phyloP scores from a whole-genome alignment of 2,888 invertebrate genomes.

The Spatulosminthurus flaviceps region DNA sequence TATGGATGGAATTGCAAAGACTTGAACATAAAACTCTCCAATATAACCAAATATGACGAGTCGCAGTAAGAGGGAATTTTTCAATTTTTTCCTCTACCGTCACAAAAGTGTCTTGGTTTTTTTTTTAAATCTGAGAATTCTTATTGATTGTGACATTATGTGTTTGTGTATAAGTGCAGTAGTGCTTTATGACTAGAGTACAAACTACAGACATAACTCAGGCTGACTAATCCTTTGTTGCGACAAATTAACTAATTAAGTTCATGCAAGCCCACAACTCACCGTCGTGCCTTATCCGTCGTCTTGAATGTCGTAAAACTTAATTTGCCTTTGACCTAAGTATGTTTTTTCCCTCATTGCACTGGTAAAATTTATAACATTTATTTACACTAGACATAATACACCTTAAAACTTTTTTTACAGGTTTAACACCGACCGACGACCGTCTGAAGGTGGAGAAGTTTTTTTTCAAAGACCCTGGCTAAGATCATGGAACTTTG shows the following conservation, averaged over 20 bases:
- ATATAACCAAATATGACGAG: neutral
- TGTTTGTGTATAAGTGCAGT: too few relatives aligned
- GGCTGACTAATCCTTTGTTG: neutral
- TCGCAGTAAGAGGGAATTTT: slow-evolving; percentile 3
- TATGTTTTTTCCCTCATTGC: too few relatives aligned
- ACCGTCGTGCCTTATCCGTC: neutral
- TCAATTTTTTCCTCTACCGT: neutral
- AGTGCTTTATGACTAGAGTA: neutral
- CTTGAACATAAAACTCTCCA: neutral
- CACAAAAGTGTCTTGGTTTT: neutral
- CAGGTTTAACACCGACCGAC: neutral
- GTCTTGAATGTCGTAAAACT: slow-evolving; percentile 8
- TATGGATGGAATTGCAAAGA: neutral
- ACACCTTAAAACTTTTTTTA: neutral
- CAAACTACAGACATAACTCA: neutral
- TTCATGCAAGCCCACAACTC: neutral
- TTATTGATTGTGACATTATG: neutral
- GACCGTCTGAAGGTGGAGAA: neutral
- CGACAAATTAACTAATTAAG: neutral
- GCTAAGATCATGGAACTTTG: neutral
- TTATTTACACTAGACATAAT: neutral
- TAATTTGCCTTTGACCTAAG: slow-evolving; percentile 13
- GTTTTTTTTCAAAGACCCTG: too few relatives aligned
- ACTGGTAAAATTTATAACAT: neutral
- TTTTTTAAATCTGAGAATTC: neutral